A percentile compares a stretch with the other conserved stretches of the same genome.
phyloP scores from a whole-genome alignment of 2,113 vertebrate species.

The Pelvicachromis taeniatus region DNA sequence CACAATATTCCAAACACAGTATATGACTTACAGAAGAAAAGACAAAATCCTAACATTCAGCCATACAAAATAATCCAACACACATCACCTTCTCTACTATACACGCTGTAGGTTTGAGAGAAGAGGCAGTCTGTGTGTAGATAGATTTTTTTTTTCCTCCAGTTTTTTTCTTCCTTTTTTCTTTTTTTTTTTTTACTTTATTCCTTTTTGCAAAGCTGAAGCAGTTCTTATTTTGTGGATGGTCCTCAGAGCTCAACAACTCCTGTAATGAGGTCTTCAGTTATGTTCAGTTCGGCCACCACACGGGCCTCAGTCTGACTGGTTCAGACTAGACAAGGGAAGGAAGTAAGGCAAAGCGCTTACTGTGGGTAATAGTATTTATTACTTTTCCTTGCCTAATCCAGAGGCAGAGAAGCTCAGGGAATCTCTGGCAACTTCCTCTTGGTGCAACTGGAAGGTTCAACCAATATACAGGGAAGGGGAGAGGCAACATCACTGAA shows the following conservation, averaged over 20 bases:
- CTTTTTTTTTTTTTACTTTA: slow-evolving; percentile 22
- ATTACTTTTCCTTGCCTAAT: slow-evolving; percentile 27
- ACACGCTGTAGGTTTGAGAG: slow-evolving; percentile 47
- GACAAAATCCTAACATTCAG: slow-evolving; percentile 68
- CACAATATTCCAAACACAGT: slow-evolving; percentile 72
- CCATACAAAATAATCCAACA: slow-evolving; percentile 67
- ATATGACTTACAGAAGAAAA: slow-evolving; percentile 66
- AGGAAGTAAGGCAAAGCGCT: slow-evolving; percentile 46
- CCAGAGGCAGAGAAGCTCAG: slow-evolving; percentile 26
- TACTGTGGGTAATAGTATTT: slow-evolving; percentile 15
- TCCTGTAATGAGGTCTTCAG: slow-evolving; percentile 49
- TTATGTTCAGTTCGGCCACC: slow-evolving; percentile 21
- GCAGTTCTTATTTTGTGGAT: slow-evolving; percentile 60
- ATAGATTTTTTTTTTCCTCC: slow-evolving; percentile 9
- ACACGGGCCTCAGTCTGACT: slow-evolving; percentile 8
- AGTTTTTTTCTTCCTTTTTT: slow-evolving; percentile 26
- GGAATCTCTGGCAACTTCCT: slow-evolving; percentile 2
- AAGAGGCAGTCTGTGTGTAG: slow-evolving; percentile 64
- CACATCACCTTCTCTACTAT: slow-evolving; percentile 44
- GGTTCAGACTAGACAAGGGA: slow-evolving; percentile 36
- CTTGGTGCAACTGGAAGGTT: slow-evolving; percentile 18
- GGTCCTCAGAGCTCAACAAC: slow-evolving; percentile 50
- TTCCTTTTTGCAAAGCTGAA: slow-evolving; percentile 73
- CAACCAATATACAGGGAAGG: slow-evolving; percentile 14
- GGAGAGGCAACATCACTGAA: not conserved